Percentiles rank a stretch among this genome's conserved stretches.
Evolutionary conservation across 2,888 invertebrate species (phyloP).

Genomic region (Campoplex nolae): DNA sequence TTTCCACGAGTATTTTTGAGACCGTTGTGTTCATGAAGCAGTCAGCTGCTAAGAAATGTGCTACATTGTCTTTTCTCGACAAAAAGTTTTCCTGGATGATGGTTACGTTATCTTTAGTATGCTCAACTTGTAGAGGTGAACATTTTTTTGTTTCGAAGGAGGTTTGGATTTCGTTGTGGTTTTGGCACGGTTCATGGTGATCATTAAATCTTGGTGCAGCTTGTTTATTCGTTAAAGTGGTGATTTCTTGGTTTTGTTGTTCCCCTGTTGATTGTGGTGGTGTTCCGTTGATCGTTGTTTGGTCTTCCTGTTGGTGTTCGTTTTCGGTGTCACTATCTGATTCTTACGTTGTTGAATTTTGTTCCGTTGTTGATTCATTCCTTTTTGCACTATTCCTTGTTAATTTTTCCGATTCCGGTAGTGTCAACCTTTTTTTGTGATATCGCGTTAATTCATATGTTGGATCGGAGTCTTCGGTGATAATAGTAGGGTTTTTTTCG

Average conservation of each 20-base stretch:
- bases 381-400: background rate
- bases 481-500: background rate
- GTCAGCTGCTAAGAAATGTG: conserved; percentile 20
- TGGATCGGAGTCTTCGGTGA: background rate
- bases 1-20: background rate
- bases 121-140: too few relatives aligned
- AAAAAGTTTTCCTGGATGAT: background rate
- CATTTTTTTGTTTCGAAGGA: background rate
- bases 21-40: conserved; percentile 15
- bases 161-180: background rate
- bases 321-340: background rate
- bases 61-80: conserved; percentile 18
- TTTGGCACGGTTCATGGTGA: background rate
- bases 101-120: background rate
- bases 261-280: background rate
- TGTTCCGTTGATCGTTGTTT: background rate
- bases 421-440: background rate
- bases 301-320: background rate
- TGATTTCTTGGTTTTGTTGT: background rate
- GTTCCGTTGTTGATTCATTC: background rate
- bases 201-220: background rate
- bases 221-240: too few relatives aligned
- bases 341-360: background rate
- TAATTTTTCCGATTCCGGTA: background rate
- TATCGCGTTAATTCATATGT: background rate